Base-by-base conservation (phyloP, 2,888 invertebrate genomes). In the Apamea crenata region DNA sequence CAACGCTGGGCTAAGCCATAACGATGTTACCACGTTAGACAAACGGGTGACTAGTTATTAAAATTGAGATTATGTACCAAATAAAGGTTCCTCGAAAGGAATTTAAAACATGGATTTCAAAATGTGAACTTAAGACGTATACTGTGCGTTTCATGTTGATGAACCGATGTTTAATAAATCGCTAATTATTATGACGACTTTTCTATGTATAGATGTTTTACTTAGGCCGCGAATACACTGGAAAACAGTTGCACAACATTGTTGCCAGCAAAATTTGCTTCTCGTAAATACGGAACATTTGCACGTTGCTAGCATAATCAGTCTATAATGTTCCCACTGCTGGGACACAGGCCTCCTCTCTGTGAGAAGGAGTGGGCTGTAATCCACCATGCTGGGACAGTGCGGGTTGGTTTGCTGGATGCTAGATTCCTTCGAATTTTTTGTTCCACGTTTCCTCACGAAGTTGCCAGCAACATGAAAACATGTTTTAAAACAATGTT, bases 11-110 rank as follows among this genome's bases (percentile, higher is more conserved):
- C 21, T 0, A 12, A 0, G 16, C 0, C 1, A n/a, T n/a, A 67
- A 59, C 2, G 0, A 44, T 50, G 29, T 50, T 4, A 29, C 53
- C 63, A 16, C 4, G 6, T 65, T 65, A 2, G n/a, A 25, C 7
- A 47, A 65, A 68, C 6, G 0, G n/a, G 21, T 16, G 5, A 29
- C 29, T 40, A 53, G 16, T 29, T 56, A 65, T 36, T 8, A 25
- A 65, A 72, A 81, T 65, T 44, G 29, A 75, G 53, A 76, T 63
- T 81, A 71, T 68, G 18, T 56, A 68, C 61, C 21, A 71, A 75
- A 61, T 56, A 56, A 29, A 36, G 21, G 3, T 67, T 53, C 53
- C 25, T 53, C 36, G 4, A 25, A 29, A 53, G 44, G 32, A 73
- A 61, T 21, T 50, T 78, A 1, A 50, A 47, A 47, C 2, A 4